These are phyloP conservation scores for Disparrhopalites patrizii DNA, from an alignment of 2,888 invertebrate genomes.

Conservation along the genomic window DNA sequence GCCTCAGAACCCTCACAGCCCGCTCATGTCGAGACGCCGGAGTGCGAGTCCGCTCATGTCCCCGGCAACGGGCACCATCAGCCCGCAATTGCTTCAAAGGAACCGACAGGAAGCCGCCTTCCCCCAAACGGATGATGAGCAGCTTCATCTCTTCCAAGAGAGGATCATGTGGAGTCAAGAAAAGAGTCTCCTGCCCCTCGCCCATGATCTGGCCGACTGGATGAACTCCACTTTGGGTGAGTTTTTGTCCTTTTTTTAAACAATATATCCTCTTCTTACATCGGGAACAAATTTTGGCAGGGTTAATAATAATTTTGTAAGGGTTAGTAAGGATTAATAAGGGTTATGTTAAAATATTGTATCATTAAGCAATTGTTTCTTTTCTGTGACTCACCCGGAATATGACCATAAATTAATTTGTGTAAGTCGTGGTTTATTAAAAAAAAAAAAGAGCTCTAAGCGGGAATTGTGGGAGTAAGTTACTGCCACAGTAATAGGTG, in stretches of 20 bases:
- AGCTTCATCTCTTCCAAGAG: conserved; percentile 45
- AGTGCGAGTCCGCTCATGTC: conserved; percentile 46
- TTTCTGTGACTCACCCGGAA: no score
- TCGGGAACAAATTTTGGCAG: no score
- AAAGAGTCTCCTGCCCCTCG: conserved; percentile 43
- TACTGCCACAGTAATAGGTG: no score
- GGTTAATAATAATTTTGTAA: background rate
- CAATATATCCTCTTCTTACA: no score
- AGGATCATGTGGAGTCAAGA: conserved; percentile 48
- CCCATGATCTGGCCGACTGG: conserved; percentile 47
- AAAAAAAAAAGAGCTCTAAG: no score
- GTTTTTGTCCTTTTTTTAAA: background rate
- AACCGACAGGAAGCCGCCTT: conserved; percentile 45
- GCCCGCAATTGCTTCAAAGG: conserved; percentile 39
- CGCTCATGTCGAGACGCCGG: conserved; percentile 41
- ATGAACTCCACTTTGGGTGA: conserved; percentile 44
- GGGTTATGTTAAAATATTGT: no score
- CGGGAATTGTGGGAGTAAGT: no score
- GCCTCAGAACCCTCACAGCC: no score
- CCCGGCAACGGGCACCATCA: conserved; percentile 38
- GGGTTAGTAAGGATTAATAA: no score
- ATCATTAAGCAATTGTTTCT: no score
- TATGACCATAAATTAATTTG: no score
- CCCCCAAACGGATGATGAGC: conserved; percentile 48
- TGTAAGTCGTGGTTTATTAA: no score